Base-by-base conservation (phyloP, 2,888 invertebrate species). In the Nesidiocoris tenuis region DNA sequence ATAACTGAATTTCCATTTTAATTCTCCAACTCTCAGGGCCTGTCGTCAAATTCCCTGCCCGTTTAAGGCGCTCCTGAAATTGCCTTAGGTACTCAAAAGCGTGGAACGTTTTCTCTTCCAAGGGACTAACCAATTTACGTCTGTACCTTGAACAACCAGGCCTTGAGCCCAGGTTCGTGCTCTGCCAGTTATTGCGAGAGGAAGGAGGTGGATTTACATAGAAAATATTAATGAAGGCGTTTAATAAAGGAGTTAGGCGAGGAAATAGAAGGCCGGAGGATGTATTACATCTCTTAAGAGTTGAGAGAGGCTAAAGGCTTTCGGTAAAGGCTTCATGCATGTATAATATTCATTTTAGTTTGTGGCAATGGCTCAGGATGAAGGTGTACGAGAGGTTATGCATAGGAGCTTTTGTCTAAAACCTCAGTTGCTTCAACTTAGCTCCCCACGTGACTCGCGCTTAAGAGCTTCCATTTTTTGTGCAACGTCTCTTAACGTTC, bases 321-420 rank as follows among this genome's bases (percentile, higher is more conserved):
- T 56, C 21, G 54, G 21, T 22, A 54, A 67, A 67, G 70, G 59
- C 25, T 70, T 59, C 70, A 70, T 70, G 70, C 57, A 70, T 70
- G 70, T 70, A 61, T 70, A 70, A 70, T 70, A 57, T 61, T 59
- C 70, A 25, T 61, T 70, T 70, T 70, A 70, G 70, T 70, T 39
- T 70, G 57, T 70, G 70, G 70, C 16, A 70, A 56, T 39, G 39
- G 39, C 5, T 7, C 12, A 39, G 39, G 12, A 39, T 39, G 39
- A 39, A 39, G 39, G 12, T 7, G 39, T 39, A 22, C 16, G 67
- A 22, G 56, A 21, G 56, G 56, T 67, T 67, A 67, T 21, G 56
- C 55, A 21, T 56, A n/a, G 67, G 56, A 67, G 67, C 67, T 67
- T 39, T 67, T 67, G 56, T 67, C 56, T 67, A 67, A 23, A 67